phyloP scores from a whole-genome alignment of 2,113 vertebrate genomes.

The Petromus typicus region DNA sequence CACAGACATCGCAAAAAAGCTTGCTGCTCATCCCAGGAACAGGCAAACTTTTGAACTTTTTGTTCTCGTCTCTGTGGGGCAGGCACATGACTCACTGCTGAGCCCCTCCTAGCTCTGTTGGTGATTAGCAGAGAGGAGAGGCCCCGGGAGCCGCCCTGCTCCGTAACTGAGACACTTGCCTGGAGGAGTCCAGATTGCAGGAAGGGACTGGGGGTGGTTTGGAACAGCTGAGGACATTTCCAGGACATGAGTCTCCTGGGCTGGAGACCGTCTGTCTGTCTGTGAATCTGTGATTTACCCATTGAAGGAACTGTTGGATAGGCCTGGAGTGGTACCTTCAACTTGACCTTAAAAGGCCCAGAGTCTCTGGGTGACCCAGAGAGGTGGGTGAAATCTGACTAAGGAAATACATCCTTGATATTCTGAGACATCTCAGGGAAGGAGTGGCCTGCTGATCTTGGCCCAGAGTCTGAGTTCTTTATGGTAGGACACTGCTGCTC shows the following conservation, averaged over 20 bases:
- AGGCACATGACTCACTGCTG: constrained; percentile 54
- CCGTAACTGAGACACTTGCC: neutral
- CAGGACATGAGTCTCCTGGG: neutral
- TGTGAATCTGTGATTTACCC: neutral
- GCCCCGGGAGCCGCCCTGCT: neutral
- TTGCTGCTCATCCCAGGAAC: constrained; percentile 45
- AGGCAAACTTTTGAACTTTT: constrained; percentile 73
- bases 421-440: neutral
- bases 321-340: neutral
- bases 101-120: constrained; percentile 73
- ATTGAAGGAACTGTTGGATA: neutral
- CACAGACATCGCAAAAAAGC: neutral
- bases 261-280: neutral
- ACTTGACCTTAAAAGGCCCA: constrained; percentile 41
- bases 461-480: neutral
- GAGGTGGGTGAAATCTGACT: constrained; percentile 53
- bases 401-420: neutral
- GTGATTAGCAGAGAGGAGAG: constrained; percentile 55
- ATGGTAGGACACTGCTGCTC: neutral
- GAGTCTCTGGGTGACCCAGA: neutral
- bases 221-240: neutral
- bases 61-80: constrained; percentile 51
- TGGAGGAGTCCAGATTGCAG: neutral
- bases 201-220: neutral
- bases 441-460: neutral